Evolutionary conservation across 64 coral and sea anemone species (phyloP).

Genomic region (Astreopora myriophthalma): DNA sequence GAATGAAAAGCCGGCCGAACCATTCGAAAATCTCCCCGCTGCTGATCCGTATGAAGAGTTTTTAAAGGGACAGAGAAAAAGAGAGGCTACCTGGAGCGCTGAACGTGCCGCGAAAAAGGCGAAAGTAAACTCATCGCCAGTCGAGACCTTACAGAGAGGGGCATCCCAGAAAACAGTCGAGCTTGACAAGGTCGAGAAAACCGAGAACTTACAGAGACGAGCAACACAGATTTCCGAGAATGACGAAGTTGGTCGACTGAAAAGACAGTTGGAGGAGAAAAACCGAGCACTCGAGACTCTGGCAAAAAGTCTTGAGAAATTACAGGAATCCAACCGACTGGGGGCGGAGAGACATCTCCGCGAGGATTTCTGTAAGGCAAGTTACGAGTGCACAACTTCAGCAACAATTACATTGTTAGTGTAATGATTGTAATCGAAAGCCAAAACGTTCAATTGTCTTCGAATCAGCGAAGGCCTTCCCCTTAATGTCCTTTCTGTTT

Average conservation of each 20-base stretch:
- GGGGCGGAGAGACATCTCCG: background rate
- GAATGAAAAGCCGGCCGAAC: background rate
- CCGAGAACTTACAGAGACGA: background rate
- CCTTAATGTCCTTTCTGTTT: background rate
- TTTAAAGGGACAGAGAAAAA: background rate
- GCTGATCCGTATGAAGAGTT: background rate
- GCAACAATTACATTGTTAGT: background rate
- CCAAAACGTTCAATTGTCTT: background rate
- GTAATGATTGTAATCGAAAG: background rate
- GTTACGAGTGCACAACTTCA: background rate
- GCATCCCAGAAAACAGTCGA: background rate
- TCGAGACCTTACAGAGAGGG: background rate
- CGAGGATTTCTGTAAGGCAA: background rate
- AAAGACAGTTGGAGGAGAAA: background rate
- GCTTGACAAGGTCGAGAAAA: background rate
- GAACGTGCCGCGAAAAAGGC: background rate
- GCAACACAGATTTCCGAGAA: background rate
- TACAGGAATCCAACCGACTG: background rate
- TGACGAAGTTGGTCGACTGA: background rate
- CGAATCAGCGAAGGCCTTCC: background rate
- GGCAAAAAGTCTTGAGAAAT: background rate
- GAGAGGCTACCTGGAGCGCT: background rate
- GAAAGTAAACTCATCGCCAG: background rate
- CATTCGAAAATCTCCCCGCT: background rate
- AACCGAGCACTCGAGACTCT: background rate